These are phyloP conservation scores for Metopolophium dirhodum DNA, from an alignment of 1,140 invertebrate genomes.

Conservation along the genomic window DNA sequence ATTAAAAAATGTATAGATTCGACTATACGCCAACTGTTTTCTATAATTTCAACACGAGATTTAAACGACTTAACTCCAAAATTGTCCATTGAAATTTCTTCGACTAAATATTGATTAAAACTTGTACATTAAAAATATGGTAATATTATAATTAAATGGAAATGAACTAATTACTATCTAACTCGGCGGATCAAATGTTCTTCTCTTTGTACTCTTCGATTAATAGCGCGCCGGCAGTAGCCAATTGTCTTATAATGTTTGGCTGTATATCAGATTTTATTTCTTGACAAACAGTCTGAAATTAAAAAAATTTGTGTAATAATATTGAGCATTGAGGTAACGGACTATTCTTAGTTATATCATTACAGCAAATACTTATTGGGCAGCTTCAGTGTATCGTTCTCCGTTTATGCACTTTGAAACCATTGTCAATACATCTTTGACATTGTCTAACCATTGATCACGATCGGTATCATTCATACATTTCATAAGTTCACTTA, in stretches of 20 bases:
- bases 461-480: constrained; percentile 41
- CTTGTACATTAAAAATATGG: background rate
- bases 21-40: constrained; percentile 84
- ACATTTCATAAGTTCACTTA: constrained; percentile 76
- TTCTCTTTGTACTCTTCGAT: constrained; percentile 76
- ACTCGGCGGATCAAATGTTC: constrained; percentile 73
- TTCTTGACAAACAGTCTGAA: constrained; percentile 30
- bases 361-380: constrained; percentile 66
- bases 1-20: constrained; percentile 90
- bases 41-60: constrained; percentile 65
- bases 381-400: constrained; percentile 64
- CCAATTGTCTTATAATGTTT: constrained; percentile 38
- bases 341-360: background rate
- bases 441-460: constrained; percentile 60
- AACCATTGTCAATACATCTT: constrained; percentile 81
- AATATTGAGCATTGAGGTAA: background rate
- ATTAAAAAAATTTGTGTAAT: background rate
- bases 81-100: constrained; percentile 50
- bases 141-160: background rate
- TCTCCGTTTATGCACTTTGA: constrained; percentile 87
- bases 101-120: constrained; percentile 58
- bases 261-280: constrained; percentile 38
- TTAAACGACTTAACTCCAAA: constrained; percentile 59
- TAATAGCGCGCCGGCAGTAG: constrained; percentile 51
- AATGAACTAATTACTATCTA: constrained; percentile 79